These are phyloP conservation scores for Prinia subflava DNA, from an alignment of 2,113 vertebrate species.

Conservation along the genomic window DNA sequence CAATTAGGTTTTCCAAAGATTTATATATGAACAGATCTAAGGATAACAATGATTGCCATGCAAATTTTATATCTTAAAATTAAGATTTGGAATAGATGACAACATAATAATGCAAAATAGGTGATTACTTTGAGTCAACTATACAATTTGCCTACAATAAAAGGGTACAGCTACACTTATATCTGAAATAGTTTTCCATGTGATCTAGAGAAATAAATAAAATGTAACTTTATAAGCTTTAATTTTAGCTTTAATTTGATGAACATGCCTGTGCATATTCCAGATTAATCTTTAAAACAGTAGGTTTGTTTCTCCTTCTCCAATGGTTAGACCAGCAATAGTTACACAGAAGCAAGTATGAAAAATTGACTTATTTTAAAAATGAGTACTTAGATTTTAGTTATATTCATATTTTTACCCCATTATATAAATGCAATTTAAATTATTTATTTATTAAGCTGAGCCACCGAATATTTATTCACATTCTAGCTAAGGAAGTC, in stretches of 20 bases:
- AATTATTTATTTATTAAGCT: background rate
- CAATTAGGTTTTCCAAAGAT: background rate
- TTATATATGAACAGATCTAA: background rate
- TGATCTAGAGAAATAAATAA: background rate
- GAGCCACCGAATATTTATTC: background rate
- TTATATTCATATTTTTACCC: background rate
- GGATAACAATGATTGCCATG: background rate
- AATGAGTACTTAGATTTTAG: background rate
- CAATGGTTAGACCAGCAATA: background rate
- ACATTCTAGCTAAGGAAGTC: background rate
- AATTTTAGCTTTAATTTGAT: background rate
- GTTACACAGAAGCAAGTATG: background rate
- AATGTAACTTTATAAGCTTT: background rate
- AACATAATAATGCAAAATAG: background rate
- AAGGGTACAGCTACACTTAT: background rate
- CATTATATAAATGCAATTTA: background rate
- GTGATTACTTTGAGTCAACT: background rate
- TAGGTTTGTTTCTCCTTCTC: background rate
- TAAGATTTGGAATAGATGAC: background rate
- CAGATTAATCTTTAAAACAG: background rate
- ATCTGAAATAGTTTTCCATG: background rate
- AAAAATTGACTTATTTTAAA: background rate
- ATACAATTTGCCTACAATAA: background rate
- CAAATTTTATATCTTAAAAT: background rate
- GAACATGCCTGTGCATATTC: background rate